Evolutionary conservation across 2,888 invertebrate species (phyloP), one percentile per base, ranked within the genome.

Genomic region (Dione juno): DNA sequence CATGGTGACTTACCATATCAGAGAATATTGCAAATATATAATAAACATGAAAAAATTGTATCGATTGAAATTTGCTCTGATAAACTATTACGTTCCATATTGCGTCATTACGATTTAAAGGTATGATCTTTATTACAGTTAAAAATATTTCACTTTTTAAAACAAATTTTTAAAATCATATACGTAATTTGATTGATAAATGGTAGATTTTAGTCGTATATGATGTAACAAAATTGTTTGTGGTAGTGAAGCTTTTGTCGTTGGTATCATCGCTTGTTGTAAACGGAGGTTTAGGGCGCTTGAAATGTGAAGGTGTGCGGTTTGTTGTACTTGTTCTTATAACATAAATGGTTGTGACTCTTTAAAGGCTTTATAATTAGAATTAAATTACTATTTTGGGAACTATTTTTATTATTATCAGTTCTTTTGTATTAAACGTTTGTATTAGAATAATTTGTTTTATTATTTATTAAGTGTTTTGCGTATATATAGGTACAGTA

Each of bases 311-410:
- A 3, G 35, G 28, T 54, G n/a, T 16, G 35, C 45, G 45, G 28
- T 45, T 61, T 61, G 37, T 37, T 57, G 37, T 61, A 35, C n/a
- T 57, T 10, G 61, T 45, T 61, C 61, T 61, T 45, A 61, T 61
- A 45, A 35, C 40, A 65, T 41, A 37, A 59, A 67, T 68, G 70
- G 73, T 70, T 73, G 73, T 70, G 73, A 73, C 53, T 73, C 28
- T n/a, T 70, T 37, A 19, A 66, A 63, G 63, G 67, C 67, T 69
- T 37, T 64, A 58, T 69, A 61, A 64, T 58, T 71, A 53, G 19
- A 61, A 19, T 45, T 61, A 37, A 37, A 54, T 45, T 37, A 21
- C 52, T 52, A 64, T 64, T 64, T 64, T 64, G 14, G 40, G 48
- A 50, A 64, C 37, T 50, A 35, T 37, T 50, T 40, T 64, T 21